These are phyloP conservation scores for Digitonthophagus gazella DNA, from an alignment of 2,888 invertebrate genomes.

Conservation along the genomic window DNA sequence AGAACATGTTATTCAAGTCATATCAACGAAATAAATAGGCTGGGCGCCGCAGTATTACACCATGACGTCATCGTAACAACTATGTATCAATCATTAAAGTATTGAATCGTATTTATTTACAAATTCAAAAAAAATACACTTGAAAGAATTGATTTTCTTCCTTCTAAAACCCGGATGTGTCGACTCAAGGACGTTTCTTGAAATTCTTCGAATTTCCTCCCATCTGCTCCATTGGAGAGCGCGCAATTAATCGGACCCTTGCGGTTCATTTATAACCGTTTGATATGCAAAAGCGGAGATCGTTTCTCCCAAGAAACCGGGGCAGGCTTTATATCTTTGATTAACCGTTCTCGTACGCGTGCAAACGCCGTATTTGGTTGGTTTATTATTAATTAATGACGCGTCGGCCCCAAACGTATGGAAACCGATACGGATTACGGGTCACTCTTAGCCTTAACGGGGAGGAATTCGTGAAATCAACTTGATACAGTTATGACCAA, in stretches of 20 bases:
- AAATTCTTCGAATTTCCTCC: not conserved
- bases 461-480: not conserved
- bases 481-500: not conserved
- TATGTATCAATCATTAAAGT: too few species aligned
- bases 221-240: not conserved
- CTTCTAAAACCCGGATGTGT: not conserved
- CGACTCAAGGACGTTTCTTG: not conserved
- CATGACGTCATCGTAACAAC: too few species aligned
- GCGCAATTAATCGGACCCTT: not conserved
- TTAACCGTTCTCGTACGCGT: not conserved
- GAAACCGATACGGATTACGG: not conserved
- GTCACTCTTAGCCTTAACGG: not conserved
- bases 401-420: not conserved
- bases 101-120: too few species aligned
- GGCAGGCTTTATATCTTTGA: not conserved
- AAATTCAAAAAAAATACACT: too few species aligned
- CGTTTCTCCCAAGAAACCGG: not conserved
- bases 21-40: too few species aligned
- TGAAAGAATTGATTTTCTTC: not conserved
- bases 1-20: too few species aligned
- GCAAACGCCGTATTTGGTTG: not conserved
- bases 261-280: not conserved
- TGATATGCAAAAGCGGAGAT: not conserved
- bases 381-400: not conserved
- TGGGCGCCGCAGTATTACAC: too few species aligned